Conservation (phyloP, 2,113 vertebrate genomes). For the Mesitornis unicolor region DNA sequence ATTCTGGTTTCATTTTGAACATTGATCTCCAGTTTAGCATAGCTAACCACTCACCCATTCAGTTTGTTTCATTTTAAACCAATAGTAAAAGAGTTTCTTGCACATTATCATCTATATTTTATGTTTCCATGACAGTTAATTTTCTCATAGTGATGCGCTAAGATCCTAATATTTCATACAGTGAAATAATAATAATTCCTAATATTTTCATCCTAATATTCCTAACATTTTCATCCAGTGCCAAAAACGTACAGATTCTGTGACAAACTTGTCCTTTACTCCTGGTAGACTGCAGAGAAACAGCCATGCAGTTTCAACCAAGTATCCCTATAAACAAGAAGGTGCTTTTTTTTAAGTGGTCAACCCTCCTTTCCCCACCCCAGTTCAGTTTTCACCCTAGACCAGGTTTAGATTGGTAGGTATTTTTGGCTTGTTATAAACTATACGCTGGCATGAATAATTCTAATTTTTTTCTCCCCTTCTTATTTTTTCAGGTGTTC, state of each 20-base stretch:
- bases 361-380: background rate
- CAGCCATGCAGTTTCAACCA: background rate
- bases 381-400: background rate
- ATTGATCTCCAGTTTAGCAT: background rate
- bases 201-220: too few species aligned
- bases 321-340: background rate
- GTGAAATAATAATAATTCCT: too few species aligned
- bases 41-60: background rate
- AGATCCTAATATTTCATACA: background rate
- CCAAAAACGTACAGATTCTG: background rate
- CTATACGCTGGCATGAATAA: background rate
- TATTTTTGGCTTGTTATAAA: background rate
- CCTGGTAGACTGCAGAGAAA: background rate
- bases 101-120: background rate
- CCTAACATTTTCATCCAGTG: too few species aligned
- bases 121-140: background rate
- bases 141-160: background rate
- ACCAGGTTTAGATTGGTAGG: background rate
- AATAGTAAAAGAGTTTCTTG: background rate
- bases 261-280: background rate
- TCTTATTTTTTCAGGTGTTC: constrained; percentile 71
- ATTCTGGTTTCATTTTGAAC: background rate
- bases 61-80: background rate
- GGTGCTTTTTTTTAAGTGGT: background rate
- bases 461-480: constrained; percentile 26